These are phyloP conservation scores for Cecropterus lyciades DNA, from an alignment of 1,140 invertebrate species.

Conservation along the genomic window DNA sequence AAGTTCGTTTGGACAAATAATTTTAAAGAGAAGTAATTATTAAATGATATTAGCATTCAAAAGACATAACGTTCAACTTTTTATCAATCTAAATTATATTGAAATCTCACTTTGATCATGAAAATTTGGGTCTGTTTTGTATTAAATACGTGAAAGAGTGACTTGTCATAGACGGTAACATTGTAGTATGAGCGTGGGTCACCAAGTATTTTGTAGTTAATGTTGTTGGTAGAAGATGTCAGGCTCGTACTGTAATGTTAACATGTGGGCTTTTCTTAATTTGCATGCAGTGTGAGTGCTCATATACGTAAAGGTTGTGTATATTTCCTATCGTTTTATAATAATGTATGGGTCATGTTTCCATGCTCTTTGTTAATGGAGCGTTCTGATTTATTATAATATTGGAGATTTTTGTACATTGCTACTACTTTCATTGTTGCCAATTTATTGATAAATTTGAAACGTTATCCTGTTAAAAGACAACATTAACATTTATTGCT, in stretches of 20 bases:
- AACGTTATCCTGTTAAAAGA: conserved; percentile 12
- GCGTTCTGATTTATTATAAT: conserved; percentile 33
- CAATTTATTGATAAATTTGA: conserved; percentile 55
- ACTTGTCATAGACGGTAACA: conserved; percentile 6
- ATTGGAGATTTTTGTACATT: conserved; percentile 60
- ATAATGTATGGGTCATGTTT: conserved; percentile 31
- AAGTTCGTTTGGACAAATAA: conserved; percentile 41
- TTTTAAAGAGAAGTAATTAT: conserved; percentile 31
- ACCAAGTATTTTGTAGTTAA: conserved; percentile 36
- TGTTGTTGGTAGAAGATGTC: conserved; percentile 9
- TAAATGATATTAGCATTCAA: conserved; percentile 32
- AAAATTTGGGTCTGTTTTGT: conserved; percentile 33
- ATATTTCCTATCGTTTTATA: conserved; percentile 50
- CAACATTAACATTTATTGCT: conserved; percentile 45
- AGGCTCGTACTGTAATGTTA: conserved; percentile 5
- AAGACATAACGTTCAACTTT: conserved; percentile 11
- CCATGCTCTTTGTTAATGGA: conserved; percentile 22
- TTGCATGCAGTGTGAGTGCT: conserved; percentile 43
- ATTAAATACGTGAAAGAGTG: conserved; percentile 36
- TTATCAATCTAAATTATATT: conserved; percentile 24
- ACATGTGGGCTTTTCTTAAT: conserved; percentile 27
- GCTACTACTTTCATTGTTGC: conserved; percentile 74
- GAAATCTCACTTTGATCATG: conserved; percentile 27
- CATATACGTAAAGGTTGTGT: conserved; percentile 53
- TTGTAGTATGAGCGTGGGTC: conserved; percentile 28